Conservation (phyloP, 2,888 invertebrate genomes). For the Anodontia alba region DNA sequence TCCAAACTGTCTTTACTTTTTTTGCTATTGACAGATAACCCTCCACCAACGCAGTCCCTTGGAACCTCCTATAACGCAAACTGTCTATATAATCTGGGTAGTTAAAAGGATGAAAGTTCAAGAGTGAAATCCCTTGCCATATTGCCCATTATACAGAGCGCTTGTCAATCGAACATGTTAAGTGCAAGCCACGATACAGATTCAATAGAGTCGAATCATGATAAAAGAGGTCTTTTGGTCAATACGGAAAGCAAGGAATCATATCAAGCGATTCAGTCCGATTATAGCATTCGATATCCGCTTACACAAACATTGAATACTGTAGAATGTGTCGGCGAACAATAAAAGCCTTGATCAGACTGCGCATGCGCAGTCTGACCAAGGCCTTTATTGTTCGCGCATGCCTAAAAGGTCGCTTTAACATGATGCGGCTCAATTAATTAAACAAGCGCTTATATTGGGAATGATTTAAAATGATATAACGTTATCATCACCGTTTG, state of each 20-base stretch:
- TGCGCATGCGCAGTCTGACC: too few relatives aligned
- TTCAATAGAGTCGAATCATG: too few relatives aligned
- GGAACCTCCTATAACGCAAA: not conserved
- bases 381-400: too few relatives aligned
- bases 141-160: not conserved
- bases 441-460: not conserved
- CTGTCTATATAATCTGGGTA: not conserved
- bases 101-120: not conserved
- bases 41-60: not conserved
- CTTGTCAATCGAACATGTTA: not conserved
- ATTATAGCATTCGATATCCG: too few relatives aligned
- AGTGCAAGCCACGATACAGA: conserved; percentile 1
- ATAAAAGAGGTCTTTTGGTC: too few relatives aligned
- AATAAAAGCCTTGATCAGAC: too few relatives aligned
- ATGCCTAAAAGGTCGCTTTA: too few relatives aligned
- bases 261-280: too few relatives aligned
- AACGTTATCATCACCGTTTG: conserved; percentile 16
- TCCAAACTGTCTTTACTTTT: not conserved
- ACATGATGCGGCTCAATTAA: not conserved
- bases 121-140: not conserved
- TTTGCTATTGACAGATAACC: not conserved
- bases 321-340: too few relatives aligned
- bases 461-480: conserved; percentile 18
- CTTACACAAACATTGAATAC: too few relatives aligned
- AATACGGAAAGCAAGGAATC: too few relatives aligned